These are phyloP conservation scores for Leptogaster cylindrica DNA, from an alignment of 2,888 invertebrate genomes.

Conservation along the genomic window DNA sequence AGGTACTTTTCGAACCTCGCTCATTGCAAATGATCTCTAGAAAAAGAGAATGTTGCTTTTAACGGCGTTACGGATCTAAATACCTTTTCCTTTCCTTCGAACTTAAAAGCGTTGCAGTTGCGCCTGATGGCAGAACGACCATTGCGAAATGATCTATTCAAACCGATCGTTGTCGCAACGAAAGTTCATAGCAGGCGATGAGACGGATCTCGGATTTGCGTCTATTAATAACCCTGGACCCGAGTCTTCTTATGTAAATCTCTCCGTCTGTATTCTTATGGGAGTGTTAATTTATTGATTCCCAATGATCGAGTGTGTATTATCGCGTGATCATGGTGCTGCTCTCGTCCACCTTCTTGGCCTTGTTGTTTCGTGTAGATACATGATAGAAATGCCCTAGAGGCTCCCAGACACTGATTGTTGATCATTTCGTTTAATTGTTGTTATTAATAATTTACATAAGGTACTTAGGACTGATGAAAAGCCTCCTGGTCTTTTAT, in stretches of 20 bases:
- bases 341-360: neutral
- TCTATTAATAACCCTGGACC: conserved; percentile 25
- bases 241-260: conserved; percentile 30
- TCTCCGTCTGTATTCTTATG: neutral
- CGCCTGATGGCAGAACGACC: conserved; percentile 12
- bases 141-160: conserved; percentile 30
- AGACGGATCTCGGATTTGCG: conserved; percentile 20
- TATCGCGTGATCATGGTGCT: conserved; percentile 15
- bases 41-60: conserved; percentile 39
- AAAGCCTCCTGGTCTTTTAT: conserved; percentile 20
- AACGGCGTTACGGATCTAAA: conserved; percentile 38
- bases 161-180: conserved; percentile 35
- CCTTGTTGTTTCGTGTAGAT: neutral
- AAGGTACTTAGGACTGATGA: neutral
- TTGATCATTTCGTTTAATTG: conserved; percentile 10
- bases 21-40: conserved; percentile 29
- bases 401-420: neutral
- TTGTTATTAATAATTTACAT: conserved; percentile 10
- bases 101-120: conserved; percentile 24
- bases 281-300: conserved; percentile 37
- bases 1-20: conserved; percentile 31
- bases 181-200: conserved; percentile 34
- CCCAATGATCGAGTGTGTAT: conserved; percentile 15
- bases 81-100: conserved; percentile 37
- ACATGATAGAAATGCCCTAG: conserved; percentile 4